Conservation (phyloP, 53 echinoderm and acorn worm species). For the Glandiceps talaboti region DNA sequence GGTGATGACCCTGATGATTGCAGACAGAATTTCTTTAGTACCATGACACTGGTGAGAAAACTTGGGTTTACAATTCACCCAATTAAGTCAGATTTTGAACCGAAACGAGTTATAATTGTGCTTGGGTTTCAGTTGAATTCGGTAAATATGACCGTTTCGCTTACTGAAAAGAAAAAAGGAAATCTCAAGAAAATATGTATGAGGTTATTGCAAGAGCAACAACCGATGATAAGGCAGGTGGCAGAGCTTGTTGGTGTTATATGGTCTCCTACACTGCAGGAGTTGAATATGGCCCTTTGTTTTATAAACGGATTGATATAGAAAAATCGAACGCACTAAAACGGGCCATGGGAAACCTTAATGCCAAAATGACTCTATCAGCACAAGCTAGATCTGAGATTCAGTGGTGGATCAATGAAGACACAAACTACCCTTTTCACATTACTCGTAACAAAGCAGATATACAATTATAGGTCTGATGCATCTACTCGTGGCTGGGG, state of each 20-base stretch:
- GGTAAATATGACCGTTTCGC: neutral
- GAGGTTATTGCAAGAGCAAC: neutral
- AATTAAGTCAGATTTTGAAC: neutral
- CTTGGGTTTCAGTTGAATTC: neutral
- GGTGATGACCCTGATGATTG: neutral
- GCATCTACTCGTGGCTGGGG: neutral
- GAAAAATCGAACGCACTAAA: neutral
- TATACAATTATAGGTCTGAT: too few relatives aligned
- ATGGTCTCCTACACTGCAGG: neutral
- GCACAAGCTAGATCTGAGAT: neutral
- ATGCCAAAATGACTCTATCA: too few relatives aligned
- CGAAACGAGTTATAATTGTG: neutral
- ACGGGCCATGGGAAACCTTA: neutral
- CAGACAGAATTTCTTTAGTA: neutral
- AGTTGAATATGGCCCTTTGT: neutral
- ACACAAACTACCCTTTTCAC: too few relatives aligned
- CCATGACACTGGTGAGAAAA: neutral
- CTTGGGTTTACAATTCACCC: neutral
- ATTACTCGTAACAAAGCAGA: too few relatives aligned
- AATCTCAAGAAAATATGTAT: neutral
- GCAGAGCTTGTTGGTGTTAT: neutral
- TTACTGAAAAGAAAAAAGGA: neutral
- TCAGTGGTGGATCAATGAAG: neutral
- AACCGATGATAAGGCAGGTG: neutral
- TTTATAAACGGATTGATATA: neutral